Conservation (phyloP, 2,797 vertebrate species). For the Tapirus indicus region DNA sequence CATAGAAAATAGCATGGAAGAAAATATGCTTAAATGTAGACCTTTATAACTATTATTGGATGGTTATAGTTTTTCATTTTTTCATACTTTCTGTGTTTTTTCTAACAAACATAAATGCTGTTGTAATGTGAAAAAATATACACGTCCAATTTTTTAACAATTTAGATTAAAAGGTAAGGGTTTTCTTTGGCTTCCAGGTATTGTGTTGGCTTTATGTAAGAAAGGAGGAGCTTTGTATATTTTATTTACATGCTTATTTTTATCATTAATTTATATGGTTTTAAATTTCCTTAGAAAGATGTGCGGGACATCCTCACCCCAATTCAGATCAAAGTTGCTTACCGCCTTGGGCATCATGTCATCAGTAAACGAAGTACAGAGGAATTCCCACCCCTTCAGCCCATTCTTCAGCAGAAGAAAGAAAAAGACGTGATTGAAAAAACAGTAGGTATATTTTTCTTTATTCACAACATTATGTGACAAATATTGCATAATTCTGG, state of each 20-base stretch:
- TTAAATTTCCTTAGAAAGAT: slow-evolving; percentile 92
- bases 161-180: not conserved
- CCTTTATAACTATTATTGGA: not conserved
- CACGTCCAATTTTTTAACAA: not conserved
- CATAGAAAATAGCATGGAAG: not conserved
- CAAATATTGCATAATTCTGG: not conserved
- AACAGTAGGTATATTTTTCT: slow-evolving; percentile 88
- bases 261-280: slow-evolving; percentile 84
- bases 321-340: slow-evolving; percentile 93
- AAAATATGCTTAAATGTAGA: not conserved
- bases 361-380: slow-evolving; percentile 81
- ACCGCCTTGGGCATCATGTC: slow-evolving; percentile 90
- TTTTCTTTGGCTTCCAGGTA: not conserved
- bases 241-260: slow-evolving; percentile 70
- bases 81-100: not conserved
- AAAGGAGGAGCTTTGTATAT: slow-evolving; percentile 16
- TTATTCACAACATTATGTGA: not conserved
- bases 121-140: not conserved
- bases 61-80: not conserved
- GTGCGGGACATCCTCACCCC: slow-evolving; percentile 95
- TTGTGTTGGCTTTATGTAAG: not conserved
- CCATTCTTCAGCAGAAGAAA: slow-evolving; percentile 93
- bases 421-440: slow-evolving; percentile 90
- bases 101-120: not conserved
- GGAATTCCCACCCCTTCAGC: slow-evolving; percentile 91